Evolutionary conservation across 1,140 invertebrate genomes (phyloP).

Genomic region (Drosophila nannoptera): DNA sequence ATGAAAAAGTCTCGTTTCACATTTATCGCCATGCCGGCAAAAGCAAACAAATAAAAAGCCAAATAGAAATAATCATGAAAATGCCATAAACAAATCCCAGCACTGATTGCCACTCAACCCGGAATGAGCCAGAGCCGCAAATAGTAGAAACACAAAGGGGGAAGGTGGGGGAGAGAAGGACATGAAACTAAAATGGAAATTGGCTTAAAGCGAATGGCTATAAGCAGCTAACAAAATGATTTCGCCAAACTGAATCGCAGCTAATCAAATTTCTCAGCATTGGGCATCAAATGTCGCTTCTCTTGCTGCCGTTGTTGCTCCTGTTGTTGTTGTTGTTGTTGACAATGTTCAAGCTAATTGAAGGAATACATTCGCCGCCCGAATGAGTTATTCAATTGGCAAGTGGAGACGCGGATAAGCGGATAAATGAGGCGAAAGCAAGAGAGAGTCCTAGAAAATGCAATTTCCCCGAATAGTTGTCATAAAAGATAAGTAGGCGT

Average conservation of each 20-base stretch:
- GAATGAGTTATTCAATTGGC: constrained; percentile 11
- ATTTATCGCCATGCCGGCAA: constrained; percentile 36
- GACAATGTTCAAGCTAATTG: constrained; percentile 12
- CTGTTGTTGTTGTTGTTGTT: constrained; percentile 3
- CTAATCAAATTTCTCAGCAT: constrained; percentile 22
- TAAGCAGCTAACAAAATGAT: constrained; percentile 55
- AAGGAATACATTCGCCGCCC: constrained; percentile 4
- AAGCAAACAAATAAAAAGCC: constrained; percentile 53
- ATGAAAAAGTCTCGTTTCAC: constrained; percentile 33
- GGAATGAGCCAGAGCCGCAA: neutral
- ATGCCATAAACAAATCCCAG: constrained; percentile 54
- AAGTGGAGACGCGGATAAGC: neutral
- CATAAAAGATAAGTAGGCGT: neutral
- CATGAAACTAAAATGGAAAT: constrained; percentile 60
- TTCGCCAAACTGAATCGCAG: constrained; percentile 15
- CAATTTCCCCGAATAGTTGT: constrained; percentile 2
- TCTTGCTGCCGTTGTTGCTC: too few relatives aligned
- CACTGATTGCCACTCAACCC: constrained; percentile 55
- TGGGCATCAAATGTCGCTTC: constrained; percentile 19
- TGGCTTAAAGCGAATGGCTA: constrained; percentile 53
- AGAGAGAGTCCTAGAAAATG: neutral
- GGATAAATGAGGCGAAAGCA: neutral
- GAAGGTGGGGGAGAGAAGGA: neutral
- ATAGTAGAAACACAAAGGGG: neutral
- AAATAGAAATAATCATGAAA: constrained; percentile 62